Evolutionary conservation across 2,797 vertebrate species (phyloP), one percentile per base, ranked within the genome.

Genomic region (Pseudopleuronectes americanus): DNA sequence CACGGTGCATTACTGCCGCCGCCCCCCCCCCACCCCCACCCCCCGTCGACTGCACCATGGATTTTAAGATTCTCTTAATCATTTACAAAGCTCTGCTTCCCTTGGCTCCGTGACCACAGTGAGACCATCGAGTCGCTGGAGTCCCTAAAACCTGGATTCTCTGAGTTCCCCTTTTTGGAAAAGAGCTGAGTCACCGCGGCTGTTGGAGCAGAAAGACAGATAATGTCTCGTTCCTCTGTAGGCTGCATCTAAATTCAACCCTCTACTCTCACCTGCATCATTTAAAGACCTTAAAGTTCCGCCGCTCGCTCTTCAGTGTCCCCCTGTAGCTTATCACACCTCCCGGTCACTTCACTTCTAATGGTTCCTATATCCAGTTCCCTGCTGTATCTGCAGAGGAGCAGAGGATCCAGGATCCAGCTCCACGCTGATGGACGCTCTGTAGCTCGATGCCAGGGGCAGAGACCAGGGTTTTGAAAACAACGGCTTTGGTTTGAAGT

Each of bases 251-350:
- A 16, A 26, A 21, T 64, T 66, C 66, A 26, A 5, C 16, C 1
- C 17, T 45, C 47, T 63, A 0, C 24, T 65, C 41, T 84, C 60
- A 64, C 54, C 43, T 52, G 41, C 31, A 17, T 74, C 54, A 60
- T 54, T 66, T 16, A 26, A 24, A 0, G 33, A 41, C 6, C 24
- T 63, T 8, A 51, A 64, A 63, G 65, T 38, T 45, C 61, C 6
- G 4, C n/a, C 16, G 3, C 28, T 51, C 2, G 47, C 28, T 28
- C 28, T 28, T 28, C 26, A 31, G 3, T n/a, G 0, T 45, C 57
- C 28, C 57, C 47, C 66, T 24, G 60, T 36, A 53, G 12, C 55
- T 56, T 55, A 55, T 68, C 51, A 33, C 55, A 6, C 55, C 52
- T 22, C 59, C 43, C 65, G 0, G 51, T 64, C 28, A 0, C 16